Evolutionary conservation across 1,140 invertebrate species (phyloP), one percentile per base, ranked within the genome.

Genomic region (Chrysopa pallens): DNA sequence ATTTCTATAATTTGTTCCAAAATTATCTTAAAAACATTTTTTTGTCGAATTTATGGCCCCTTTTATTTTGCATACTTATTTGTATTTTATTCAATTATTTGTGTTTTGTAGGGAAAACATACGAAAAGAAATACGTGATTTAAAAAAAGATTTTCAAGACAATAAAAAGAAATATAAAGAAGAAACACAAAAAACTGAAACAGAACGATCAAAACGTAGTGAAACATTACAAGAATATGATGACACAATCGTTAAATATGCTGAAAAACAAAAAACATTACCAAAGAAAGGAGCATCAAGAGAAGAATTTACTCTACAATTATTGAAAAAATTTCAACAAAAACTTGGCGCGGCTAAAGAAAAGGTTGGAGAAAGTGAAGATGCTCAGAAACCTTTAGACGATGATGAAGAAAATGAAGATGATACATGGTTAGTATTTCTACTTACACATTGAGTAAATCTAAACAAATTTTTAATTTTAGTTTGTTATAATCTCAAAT

Each of bases 271-370:
- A 53, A 65, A 74, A 46, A 64, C 74, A 48, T 55, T 82, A 38
- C 69, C 76, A 4, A 77, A 78, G 50, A 86, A 84, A 58, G 74
- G 80, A 17, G 56, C 67, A n/a, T 65, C 63, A 3, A 69, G 77
- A 36, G 80, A 84, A 60, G 59, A 70, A 47, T 78, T 77, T 48
- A 93, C 90, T 0, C 60, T 91, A 37, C 64, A 76, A 29, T 55
- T 94, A 23, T 59, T 96, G 35, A 73, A 74, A 1, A 87, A 87
- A 59, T 96, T 97, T 54, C 79, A 80, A 57, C 74, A 66, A 4
- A 88, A 84, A 62, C 59, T 94, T 17, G 66, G 73, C 37, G 65
- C 64, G 4, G 72, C 73, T 1, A 81, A 79, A 54, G 71, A 80
- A 48, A 72, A 73, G 46, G 51, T 48, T 31, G 53, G 58, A 12